Evolutionary conservation across 2,888 invertebrate species (phyloP), one percentile per base, ranked within the genome.

Genomic region (Leucozona laternaria): DNA sequence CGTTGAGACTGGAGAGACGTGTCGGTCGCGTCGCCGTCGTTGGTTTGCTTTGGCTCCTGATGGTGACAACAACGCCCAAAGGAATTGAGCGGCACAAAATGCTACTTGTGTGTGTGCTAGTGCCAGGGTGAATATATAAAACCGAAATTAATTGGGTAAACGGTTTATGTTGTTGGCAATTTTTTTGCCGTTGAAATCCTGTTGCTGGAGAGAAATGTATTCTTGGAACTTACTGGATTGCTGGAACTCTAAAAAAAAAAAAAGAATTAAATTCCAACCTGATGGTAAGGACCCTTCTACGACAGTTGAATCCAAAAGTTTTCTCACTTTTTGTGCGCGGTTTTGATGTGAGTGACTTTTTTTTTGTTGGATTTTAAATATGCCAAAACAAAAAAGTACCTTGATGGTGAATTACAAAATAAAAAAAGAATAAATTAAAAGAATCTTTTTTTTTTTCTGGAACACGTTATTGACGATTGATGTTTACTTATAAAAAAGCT

Each of bases 131-230:
- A 53, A 53, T 53, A 28, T 53, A 28, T 53, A 53, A 53, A 53
- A 53, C 25, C 53, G 53, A 53, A 53, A 53, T 53, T 53, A 53
- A 53, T 53, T 28, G 53, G 53, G 25, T 53, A 53, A 53, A 28
- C 53, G 25, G 25, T 53, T 25, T 53, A 53, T 53, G 25, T n/a
- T 53, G 25, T 53, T 31, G 7, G 0, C 1, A 2, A 17, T 3
- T 3, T 8, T 17, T 45, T 45, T 4, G 11, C 20, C 31, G 20
- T 48, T 48, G 11, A 48, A 48, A 4, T 53, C 13, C 50, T 45
- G 17, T 45, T 45, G 45, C 45, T 45, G 45, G 45, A 8, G 45
- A 31, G 31, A 17, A 17, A n/a, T 17, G 1, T 53, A 53, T 28
- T 25, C 25, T 53, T 53, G 25, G n/a, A 53, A 28, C 15, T 53